These are phyloP conservation scores for Isichthys henryi DNA, from an alignment of 2,113 vertebrate species.

Conservation along the genomic window DNA sequence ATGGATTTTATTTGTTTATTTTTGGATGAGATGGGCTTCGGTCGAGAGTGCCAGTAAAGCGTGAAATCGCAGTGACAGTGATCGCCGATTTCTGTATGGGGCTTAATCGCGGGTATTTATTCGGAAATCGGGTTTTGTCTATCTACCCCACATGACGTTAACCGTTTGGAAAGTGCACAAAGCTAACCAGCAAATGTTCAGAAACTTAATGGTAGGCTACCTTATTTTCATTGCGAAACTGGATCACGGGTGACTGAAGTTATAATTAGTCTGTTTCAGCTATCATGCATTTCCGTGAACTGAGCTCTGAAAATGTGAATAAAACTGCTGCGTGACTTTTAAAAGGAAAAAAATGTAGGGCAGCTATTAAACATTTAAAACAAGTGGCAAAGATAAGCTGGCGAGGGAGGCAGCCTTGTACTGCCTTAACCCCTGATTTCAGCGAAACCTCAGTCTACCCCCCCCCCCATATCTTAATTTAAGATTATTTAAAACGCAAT, in stretches of 20 bases:
- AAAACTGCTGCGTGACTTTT: constrained; percentile 33
- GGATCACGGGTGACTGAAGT: not conserved
- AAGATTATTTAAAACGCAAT: not conserved
- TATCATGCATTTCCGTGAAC: not conserved
- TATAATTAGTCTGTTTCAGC: constrained; percentile 9
- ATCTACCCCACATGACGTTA: not conserved
- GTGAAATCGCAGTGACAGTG: not conserved
- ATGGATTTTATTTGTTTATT: not conserved
- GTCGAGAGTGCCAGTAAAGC: not conserved
- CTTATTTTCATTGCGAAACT: not conserved
- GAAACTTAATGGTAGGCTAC: not conserved
- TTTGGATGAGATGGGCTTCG: not conserved
- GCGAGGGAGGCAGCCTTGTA: not conserved
- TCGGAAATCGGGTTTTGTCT: not conserved
- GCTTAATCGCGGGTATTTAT: not conserved
- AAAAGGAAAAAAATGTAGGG: constrained; percentile 39
- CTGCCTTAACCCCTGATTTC: too few relatives aligned
- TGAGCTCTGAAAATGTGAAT: constrained; percentile 10
- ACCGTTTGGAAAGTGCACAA: not conserved
- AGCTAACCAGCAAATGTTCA: not conserved
- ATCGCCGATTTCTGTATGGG: not conserved
- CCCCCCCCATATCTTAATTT: not conserved
- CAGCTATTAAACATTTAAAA: constrained; percentile 41
- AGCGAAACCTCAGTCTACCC: not conserved
- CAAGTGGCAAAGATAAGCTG: constrained; percentile 27